Base-by-base conservation (phyloP, 2,797 vertebrate species). In the Gallinago solitaria region DNA sequence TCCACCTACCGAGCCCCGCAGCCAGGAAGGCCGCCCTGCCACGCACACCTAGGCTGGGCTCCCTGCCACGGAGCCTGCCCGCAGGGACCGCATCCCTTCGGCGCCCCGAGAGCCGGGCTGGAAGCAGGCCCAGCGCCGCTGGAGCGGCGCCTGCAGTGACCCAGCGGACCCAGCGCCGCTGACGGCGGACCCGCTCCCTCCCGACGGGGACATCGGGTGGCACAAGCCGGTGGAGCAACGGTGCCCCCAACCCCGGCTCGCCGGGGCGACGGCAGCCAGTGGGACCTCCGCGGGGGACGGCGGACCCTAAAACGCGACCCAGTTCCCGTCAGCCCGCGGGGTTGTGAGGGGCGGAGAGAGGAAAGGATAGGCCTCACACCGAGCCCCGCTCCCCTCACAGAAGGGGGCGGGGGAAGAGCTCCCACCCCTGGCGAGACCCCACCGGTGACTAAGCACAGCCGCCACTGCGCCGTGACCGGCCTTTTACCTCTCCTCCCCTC, bases 1-100 rank as follows among this genome's bases (percentile, higher is more conserved):
- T 16, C 54, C 37, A 2, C 0, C 16, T 0, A 18, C 11, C 9
- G 21, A 11, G 17, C 39, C 45, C 9, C 4, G 17, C 51, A 9
- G 47, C 64, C 9, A 23, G n/a, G 24, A 16, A 4, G 27, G 47
- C 48, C 13, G 51, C 53, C 33, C 57, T 2, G 35, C 35, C 85
- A 19, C 47, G 19, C 68, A 68, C 87, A 33, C 71, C 83, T 9
- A 1, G 5, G n/a, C 28, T 19, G 33, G 89, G 73, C 76, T 43
- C 20, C 16, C 39, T 3, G 88, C 85, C 78, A 35, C 4, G 27
- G 59, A 7, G 4, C 18, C 83, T 2, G 57, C 60, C 89, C 5
- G 41, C 33, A 9, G 27, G 1, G 5, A 19, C 50, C 39, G n/a
- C 60, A 12, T 23, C 78, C 19, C n/a, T 5, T 3, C 71, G 35